Evolutionary conservation across 2,797 vertebrate genomes (phyloP).

Genomic region (Eupleurogrammus muticus): DNA sequence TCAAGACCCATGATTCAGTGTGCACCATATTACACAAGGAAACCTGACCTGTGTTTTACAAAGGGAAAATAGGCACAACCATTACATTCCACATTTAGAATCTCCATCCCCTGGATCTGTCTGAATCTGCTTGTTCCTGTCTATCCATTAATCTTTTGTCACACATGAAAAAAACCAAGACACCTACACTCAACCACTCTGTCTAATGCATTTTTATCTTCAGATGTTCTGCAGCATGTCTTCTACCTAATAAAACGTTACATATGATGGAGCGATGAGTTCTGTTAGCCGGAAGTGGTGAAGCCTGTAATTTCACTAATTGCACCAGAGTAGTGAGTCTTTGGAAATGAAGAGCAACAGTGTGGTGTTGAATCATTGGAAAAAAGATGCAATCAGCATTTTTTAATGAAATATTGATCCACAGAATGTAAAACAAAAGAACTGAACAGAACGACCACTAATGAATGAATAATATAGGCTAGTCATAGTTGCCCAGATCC

Average conservation of each 20-base stretch:
- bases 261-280: not conserved
- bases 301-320: conserved; percentile 7
- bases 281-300: not conserved
- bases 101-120: not conserved
- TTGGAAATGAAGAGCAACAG: conserved; percentile 1
- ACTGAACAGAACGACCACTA: conserved; percentile 3
- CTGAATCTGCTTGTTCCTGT: not conserved
- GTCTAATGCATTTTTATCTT: not conserved
- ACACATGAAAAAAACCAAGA: not conserved
- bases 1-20: not conserved
- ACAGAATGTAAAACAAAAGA: conserved; percentile 12
- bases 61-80: not conserved
- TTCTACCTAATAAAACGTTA: not conserved
- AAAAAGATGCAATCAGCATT: conserved; percentile 18
- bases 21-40: not conserved
- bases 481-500: not conserved
- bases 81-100: not conserved
- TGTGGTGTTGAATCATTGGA: conserved; percentile 22
- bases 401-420: conserved; percentile 76
- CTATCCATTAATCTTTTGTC: conserved; percentile 11
- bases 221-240: not conserved
- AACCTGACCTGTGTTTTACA: not conserved
- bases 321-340: conserved; percentile 3
- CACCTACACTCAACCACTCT: not conserved
- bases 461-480: not conserved